Evolutionary conservation across 1,140 invertebrate genomes (phyloP).

Genomic region (Drosophila mauritiana): DNA sequence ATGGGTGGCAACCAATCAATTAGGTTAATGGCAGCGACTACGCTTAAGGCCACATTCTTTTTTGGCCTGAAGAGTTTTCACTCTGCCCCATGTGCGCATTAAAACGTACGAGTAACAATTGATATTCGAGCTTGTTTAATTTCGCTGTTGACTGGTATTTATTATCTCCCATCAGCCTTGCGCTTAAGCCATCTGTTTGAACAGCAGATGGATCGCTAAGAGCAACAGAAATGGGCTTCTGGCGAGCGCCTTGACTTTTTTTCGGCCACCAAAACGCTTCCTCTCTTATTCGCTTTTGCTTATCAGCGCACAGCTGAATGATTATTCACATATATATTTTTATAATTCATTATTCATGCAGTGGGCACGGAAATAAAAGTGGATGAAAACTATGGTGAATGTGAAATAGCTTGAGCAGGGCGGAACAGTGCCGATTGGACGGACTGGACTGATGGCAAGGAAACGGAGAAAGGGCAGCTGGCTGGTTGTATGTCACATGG

Average conservation of each 20-base stretch:
- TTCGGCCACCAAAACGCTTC: background rate
- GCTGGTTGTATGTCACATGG: conserved; percentile 56
- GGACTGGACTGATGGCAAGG: background rate
- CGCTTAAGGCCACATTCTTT: conserved; percentile 2
- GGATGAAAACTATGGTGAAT: conserved; percentile 12
- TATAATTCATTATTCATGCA: conserved; percentile 51
- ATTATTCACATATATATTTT: conserved; percentile 64
- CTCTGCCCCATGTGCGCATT: conserved; percentile 23
- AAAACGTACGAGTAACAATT: conserved; percentile 32
- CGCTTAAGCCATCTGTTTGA: conserved; percentile 30
- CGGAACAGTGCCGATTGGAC: background rate
- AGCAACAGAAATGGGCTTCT: conserved; percentile 25
- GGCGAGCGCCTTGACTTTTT: conserved; percentile 40
- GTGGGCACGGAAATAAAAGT: conserved; percentile 8
- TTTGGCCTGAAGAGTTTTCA: background rate
- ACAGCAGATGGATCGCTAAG: conserved; percentile 32
- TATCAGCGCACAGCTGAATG: conserved; percentile 49
- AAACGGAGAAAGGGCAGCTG: background rate
- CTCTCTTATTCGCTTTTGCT: conserved; percentile 10
- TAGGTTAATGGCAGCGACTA: conserved; percentile 56
- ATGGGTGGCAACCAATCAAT: conserved; percentile 55
- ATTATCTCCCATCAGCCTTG: conserved; percentile 27
- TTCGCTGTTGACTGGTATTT: conserved; percentile 17
- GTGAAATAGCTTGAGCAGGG: background rate
- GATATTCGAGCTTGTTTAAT: conserved; percentile 22